Base-by-base conservation (phyloP, 2,797 vertebrate species). In the Triplophysa bombifrons region DNA sequence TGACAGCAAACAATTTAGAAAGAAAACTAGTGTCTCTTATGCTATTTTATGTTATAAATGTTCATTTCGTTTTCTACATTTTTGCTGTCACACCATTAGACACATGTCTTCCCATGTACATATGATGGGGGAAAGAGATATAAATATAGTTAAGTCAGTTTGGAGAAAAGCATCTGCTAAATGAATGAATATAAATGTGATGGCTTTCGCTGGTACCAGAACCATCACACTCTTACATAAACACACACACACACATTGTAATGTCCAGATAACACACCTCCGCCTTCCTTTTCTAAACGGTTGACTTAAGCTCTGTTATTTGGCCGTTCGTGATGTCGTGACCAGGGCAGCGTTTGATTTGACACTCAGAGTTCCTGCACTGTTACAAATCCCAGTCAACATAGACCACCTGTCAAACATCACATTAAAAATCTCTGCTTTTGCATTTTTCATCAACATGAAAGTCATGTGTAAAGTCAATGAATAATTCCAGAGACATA, bases 391-490 rank as follows among this genome's bases (percentile, higher is more conserved):
- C 60, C 20, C 34, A 30, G 44, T 78, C 46, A 79, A 79, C 60
- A 65, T 46, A 72, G 72, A 79, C 69, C 76, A 79, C 76, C 76
- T 79, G 76, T 79, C 68, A 72, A 30, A 51, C 50, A 27, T 72
- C 58, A 64, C 76, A 70, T 19, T 19, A 61, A 70, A 76, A 66
- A 50, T 34, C 7, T 60, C 14, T 70, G 48, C 13, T 78, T 78
- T 27, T 64, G 56, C 27, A 30, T 63, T 71, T 41, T 46, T 30
- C 46, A 63, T 63, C 19, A 53, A 55, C 34, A 56, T 17, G 22
- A 64, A 71, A 64, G 58, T 10, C 11, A 6, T 76, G 60, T 60
- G 12, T 30, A 44, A 13, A 38, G 63, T 2, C 10, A 14, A 13
- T 41, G 44, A 34, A 63, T 34, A 8, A 30, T 19, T 30, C 30